Conservation (phyloP, 2,113 vertebrate genomes). For the Campylomormyrus numenius region DNA sequence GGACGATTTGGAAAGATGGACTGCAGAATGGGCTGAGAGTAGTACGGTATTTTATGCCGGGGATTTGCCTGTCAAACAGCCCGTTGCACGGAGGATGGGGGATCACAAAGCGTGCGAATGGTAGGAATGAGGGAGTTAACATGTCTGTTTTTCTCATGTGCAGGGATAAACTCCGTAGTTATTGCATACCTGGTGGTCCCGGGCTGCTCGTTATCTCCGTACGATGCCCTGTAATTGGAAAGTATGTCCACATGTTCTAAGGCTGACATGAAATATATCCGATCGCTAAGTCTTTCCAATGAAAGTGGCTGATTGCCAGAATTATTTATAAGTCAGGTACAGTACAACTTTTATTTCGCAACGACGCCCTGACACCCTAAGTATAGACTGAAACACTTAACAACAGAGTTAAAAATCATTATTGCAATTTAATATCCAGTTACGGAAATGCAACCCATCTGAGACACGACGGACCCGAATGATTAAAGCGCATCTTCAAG, state of each 20-base stretch:
- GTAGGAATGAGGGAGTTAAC: constrained; percentile 34
- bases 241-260: constrained; percentile 71
- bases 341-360: constrained; percentile 30
- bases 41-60: constrained; percentile 27
- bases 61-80: constrained; percentile 34
- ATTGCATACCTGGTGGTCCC: background rate
- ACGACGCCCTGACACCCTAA: background rate
- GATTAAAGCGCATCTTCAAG: background rate
- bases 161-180: constrained; percentile 31
- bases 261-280: constrained; percentile 69
- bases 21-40: constrained; percentile 30
- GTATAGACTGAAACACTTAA: background rate
- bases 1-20: constrained; percentile 42
- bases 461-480: background rate
- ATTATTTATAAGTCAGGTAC: constrained; percentile 69
- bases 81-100: constrained; percentile 50
- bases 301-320: constrained; percentile 62
- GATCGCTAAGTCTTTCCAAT: constrained; percentile 65
- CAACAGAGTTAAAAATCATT: background rate
- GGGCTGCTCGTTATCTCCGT: constrained; percentile 49
- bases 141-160: constrained; percentile 26
- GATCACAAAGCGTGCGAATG: constrained; percentile 33
- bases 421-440: background rate
- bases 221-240: constrained; percentile 70
- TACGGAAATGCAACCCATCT: background rate